Evolutionary conservation across 2,797 vertebrate species (phyloP), one percentile per base, ranked within the genome.

Genomic region (Malurus leucopterus): DNA sequence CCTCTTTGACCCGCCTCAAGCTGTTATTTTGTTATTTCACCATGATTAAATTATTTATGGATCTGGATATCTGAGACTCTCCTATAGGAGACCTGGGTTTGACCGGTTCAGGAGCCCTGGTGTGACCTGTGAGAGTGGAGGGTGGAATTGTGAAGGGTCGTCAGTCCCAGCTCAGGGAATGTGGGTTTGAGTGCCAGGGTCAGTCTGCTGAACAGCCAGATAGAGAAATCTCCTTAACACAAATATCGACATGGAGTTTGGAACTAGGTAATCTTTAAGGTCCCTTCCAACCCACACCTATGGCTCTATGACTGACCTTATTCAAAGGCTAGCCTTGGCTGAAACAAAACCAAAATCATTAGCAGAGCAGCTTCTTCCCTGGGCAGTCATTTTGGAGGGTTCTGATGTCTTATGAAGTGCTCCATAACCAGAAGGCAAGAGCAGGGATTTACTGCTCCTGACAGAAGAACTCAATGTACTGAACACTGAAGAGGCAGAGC

Each of bases 371-470:
- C 23, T 85, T 91, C 47, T 65, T 77, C 51, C 46, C 50, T 65
- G 17, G 8, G 10, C 20, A 63, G 15, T 59, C 15, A 49, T 83
- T 92, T 32, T 62, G 69, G 41, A 65, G 51, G 4, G 24, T 62
- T 72, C 51, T 70, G 40, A 29, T 69, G 24, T 41, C 41, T 82
- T 75, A 68, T 8, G n/a, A 89, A 85, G n/a, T 49, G 15, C 38
- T 80, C 65, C 65, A 24, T n/a, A 83, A 75, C 27, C 65, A 78
- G 78, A 83, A 90, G 72, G 58, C 62, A 80, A 83, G 40, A 84
- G 34, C 43, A 12, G 7, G 36, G 13, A 72, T 90, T 90, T 77
- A 46, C 58, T 14, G 30, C 36, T 69, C n/a, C 36, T 53, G 51
- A 53, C 69, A 77, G 58, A 86, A 81, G 40, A 73, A 64, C 24